Conservation (phyloP, 2,888 invertebrate species). For the Eutolmus rufibarbis region DNA sequence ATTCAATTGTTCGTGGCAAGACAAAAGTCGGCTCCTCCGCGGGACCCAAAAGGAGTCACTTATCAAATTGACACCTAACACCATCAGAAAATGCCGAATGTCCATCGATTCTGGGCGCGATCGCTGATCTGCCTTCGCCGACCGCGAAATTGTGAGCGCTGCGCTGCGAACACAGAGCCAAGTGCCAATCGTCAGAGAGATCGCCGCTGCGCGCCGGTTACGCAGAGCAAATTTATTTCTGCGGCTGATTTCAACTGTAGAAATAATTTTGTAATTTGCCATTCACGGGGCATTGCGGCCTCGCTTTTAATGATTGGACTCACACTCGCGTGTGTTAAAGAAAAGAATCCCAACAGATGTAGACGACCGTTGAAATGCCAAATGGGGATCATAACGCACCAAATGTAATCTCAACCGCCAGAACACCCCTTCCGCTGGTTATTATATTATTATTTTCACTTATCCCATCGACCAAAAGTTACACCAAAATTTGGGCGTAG, state of each 20-base stretch:
- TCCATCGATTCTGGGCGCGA: conserved; percentile 16
- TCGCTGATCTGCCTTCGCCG: background rate
- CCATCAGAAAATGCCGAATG: conserved; percentile 40
- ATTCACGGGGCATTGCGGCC: background rate
- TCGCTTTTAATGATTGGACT: background rate
- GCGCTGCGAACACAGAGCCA: background rate
- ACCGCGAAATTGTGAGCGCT: background rate
- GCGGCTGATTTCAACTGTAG: background rate
- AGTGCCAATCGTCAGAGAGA: background rate
- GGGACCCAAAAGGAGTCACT: conserved; percentile 31
- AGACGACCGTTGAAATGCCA: background rate
- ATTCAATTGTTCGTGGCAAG: conserved; percentile 36
- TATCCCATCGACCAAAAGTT: no score
- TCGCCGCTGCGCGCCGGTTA: background rate
- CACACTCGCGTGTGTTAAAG: background rate
- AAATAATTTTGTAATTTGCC: background rate
- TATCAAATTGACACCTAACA: conserved; percentile 43
- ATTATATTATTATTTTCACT: no score
- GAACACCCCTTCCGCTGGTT: no score
- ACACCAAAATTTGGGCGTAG: no score
- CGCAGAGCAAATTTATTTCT: background rate
- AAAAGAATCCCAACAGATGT: background rate
- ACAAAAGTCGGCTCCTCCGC: conserved; percentile 22
- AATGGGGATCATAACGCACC: no score
- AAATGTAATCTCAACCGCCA: background rate